Conservation (phyloP, 1,140 invertebrate genomes). For the Gryon sp. region DNA sequence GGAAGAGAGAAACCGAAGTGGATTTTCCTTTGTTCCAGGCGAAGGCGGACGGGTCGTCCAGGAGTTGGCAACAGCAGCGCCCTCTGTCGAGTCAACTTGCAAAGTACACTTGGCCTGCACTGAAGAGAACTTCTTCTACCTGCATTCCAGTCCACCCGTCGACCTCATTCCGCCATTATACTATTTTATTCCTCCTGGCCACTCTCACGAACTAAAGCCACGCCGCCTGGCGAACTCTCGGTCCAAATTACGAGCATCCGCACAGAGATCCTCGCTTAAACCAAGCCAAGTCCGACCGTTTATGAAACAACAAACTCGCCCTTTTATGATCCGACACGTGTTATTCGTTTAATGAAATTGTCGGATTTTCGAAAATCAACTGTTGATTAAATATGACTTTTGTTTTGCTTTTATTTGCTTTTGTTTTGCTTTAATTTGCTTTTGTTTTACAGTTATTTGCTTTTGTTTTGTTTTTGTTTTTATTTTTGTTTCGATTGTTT, state of each 20-base stretch:
- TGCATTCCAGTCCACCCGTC: conserved; percentile 75
- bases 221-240: conserved; percentile 45
- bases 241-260: conserved; percentile 54
- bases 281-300: conserved; percentile 19
- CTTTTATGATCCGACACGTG: too few relatives aligned
- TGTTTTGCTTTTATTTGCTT: too few relatives aligned
- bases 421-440: too few relatives aligned
- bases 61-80: conserved; percentile 24
- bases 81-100: conserved; percentile 61
- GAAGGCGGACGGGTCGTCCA: conserved; percentile 29
- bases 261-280: conserved; percentile 6
- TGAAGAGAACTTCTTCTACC: too few relatives aligned
- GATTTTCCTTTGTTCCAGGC: conserved; percentile 43
- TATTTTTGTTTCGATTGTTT: too few relatives aligned
- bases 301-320: conserved; percentile 24
- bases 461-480: too few relatives aligned
- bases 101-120: conserved; percentile 63
- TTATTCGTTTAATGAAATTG: conserved; percentile 5
- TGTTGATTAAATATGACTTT: too few relatives aligned
- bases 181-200: conserved; percentile 70
- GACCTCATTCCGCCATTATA: conserved; percentile 75
- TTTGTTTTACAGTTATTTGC: too few relatives aligned
- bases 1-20: too few relatives aligned
- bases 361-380: neutral
- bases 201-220: conserved; percentile 50